Base-by-base conservation (phyloP, 2,113 vertebrate species). In the Lethenteron camtschaticum region DNA sequence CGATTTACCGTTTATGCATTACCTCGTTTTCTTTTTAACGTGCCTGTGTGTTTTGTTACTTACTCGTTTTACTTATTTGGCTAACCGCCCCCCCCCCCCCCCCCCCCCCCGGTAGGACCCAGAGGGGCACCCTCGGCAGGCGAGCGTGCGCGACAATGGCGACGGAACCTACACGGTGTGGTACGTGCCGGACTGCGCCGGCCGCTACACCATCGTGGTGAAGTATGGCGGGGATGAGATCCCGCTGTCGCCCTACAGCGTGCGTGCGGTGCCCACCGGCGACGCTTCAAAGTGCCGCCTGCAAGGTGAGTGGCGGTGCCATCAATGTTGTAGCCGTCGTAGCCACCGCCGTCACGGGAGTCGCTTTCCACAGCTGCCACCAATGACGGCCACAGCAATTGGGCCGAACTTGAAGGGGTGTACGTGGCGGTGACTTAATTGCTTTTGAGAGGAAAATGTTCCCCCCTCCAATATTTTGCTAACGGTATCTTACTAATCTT, bases 211-310 rank as follows among this genome's bases (percentile, higher is more conserved):
- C 56, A 89, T 90, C 76, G 85, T 87, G 18, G 87, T 94, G 63
- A 94, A 90, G 73, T 90, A 91, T 1, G 88, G 89, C 3, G 88
- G 88, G 2, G 89, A 91, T 5, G 86, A 94, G 79, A 91, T 91
- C 72, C 89, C 89, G 8, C 89, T 88, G 69, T 94, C 90, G 0
- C 89, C 90, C 0, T 95, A 91, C 75, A 85, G 89, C 1, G 90
- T 95, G 77, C 79, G 85, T 8, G 90, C 90, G 2, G 74, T 94
- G 73, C 90, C 90, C 75, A 85, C 83, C 0, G 90, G 90, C 16
- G 89, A 94, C 4, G 90, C 89, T 83, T 92, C 87, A 85, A 94
- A 94, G 76, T 94, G 89, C 79, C 86, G 83, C 0, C 87, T 94
- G 69, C 92, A 89, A 82, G 90, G 89, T 94, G 73, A 78, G 79